Evolutionary conservation across 2,888 invertebrate genomes (phyloP).

Genomic region (Agrotis ipsilon): DNA sequence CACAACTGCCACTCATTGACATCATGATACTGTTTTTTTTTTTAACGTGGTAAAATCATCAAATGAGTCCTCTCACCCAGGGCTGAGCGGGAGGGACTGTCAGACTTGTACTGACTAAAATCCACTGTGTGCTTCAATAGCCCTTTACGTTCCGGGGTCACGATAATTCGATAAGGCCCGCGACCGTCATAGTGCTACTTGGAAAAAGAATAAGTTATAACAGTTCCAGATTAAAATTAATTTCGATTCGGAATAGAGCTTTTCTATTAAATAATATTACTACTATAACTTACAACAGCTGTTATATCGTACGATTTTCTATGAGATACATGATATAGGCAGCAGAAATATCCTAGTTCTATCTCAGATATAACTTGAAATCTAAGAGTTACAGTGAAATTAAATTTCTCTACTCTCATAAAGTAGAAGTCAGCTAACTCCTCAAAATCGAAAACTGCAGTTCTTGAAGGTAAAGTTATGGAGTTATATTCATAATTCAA

Average conservation of each 20-base stretch:
- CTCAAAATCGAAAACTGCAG: constrained; percentile 19
- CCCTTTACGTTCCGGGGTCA: too few relatives aligned
- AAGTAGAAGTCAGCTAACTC: constrained; percentile 24
- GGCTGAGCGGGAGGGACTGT: too few relatives aligned
- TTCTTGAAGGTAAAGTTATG: constrained; percentile 26
- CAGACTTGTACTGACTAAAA: too few relatives aligned
- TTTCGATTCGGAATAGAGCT: constrained; percentile 24
- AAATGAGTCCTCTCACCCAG: too few relatives aligned
- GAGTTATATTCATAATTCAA: constrained; percentile 39
- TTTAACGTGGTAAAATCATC: too few relatives aligned
- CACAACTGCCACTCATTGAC: neutral
- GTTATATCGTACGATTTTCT: constrained; percentile 29
- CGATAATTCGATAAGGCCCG: too few relatives aligned
- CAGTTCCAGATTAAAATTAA: constrained; percentile 18
- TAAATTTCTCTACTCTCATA: constrained; percentile 32
- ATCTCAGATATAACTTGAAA: constrained; percentile 20
- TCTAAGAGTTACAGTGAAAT: constrained; percentile 37
- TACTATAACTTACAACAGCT: constrained; percentile 54
- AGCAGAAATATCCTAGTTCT: neutral
- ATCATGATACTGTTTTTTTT: too few relatives aligned
- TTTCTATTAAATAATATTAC: constrained; percentile 42
- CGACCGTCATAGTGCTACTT: too few relatives aligned
- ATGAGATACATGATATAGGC: constrained; percentile 15
- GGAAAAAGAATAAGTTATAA: neutral
- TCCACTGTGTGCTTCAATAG: too few relatives aligned